Conservation (phyloP, 1,140 invertebrate genomes). For the Dolichoris vasculosae region DNA sequence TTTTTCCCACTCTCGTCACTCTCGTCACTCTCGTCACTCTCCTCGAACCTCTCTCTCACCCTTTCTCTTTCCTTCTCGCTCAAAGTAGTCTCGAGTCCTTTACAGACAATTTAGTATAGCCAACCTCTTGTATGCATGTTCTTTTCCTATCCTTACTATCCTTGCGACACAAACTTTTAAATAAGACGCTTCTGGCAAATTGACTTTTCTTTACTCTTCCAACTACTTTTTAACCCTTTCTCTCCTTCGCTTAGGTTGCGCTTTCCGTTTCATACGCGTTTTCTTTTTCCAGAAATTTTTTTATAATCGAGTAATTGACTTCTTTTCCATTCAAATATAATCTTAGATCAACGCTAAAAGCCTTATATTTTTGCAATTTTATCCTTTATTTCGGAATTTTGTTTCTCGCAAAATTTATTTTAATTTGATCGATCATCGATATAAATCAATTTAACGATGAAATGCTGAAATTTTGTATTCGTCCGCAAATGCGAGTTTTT, state of each 20-base stretch:
- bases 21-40: neutral
- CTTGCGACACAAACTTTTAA: conserved; percentile 71
- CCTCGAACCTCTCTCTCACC: conserved; percentile 46
- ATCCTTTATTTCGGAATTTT: neutral
- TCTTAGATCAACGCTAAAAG: neutral
- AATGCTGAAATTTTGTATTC: too few relatives aligned
- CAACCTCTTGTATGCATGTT: conserved; percentile 18
- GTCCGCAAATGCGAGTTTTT: too few relatives aligned
- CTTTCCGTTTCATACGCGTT: neutral
- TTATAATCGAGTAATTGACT: too few relatives aligned
- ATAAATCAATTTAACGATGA: too few relatives aligned
- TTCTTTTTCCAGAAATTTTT: neutral
- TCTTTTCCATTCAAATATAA: neutral
- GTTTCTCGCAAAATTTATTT: neutral
- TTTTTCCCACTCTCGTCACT: conserved; percentile 40
- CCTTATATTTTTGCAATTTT: neutral
- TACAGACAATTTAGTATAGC: conserved; percentile 68
- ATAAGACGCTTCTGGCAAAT: conserved; percentile 69
- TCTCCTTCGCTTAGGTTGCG: neutral
- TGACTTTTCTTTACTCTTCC: conserved; percentile 58
- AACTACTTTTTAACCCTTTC: conserved; percentile 43
- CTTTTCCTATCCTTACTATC: neutral
- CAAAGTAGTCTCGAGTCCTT: conserved; percentile 56
- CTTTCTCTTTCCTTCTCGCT: conserved; percentile 46
- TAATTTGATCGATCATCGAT: too few relatives aligned